Evolutionary conservation across 1,140 invertebrate species (phyloP), one percentile per base, ranked within the genome.

Genomic region (Parapsyche elsis): DNA sequence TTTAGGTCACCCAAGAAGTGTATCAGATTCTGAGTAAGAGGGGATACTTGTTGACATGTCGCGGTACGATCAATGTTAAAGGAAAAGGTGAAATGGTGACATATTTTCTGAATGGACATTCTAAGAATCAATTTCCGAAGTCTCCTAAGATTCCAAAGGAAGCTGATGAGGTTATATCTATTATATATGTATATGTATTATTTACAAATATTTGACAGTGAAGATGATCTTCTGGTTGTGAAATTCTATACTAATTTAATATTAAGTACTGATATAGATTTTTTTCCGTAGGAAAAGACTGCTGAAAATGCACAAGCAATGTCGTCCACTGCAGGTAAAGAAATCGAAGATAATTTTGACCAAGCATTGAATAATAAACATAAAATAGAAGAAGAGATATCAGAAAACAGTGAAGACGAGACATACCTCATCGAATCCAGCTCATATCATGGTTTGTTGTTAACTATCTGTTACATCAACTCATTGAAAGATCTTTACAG

Each of bases 1-100:
- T 86, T 53, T 87, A 97, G 94, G 95, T 97, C 38, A 97, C 96
- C 0, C 92, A 96, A 85, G 96, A 97, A 88, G 92, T 96, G 24
- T 93, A 93, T 83, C 92, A 96, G 84, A 94, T 97, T 83, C 87
- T 97, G 10, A 87, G 92, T 77, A 85, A 89, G 0, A 93, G 93
- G 79, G 94, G 94, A 53, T 97, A 94, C 86, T 90, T 92, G 45
- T 89, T 96, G 9, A 92, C 91, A 0, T 95, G 94, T 86, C 90
- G 96, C 12, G 96, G 96, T 0, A 92, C 90, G 4, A 94, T 98
- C 19, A 93, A 96, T 83, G 96, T 98, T 1, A 98, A 98, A 88
- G 97, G 97, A 21, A 98, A 98, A 88, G 97, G 97, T 0, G 94
- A 95, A 59, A 98, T 98, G 96, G 92, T 95, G n/a, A 98, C 97